These are phyloP conservation scores for Drosophila prosaltans DNA, from an alignment of 1,140 invertebrate genomes.

Conservation along the genomic window DNA sequence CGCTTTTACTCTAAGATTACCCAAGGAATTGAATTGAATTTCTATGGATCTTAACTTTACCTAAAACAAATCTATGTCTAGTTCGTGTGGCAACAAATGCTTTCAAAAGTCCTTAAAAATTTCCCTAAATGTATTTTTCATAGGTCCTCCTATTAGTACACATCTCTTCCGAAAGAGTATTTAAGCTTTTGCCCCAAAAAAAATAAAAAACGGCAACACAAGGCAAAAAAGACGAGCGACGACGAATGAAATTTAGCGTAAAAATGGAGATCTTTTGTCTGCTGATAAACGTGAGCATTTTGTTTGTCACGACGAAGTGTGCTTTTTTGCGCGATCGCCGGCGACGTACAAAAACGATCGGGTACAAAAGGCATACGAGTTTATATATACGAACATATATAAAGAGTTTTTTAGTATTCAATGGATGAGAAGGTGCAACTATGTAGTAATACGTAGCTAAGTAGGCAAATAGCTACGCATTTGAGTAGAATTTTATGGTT, in stretches of 20 bases:
- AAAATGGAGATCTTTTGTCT: constrained; percentile 78
- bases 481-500: background rate
- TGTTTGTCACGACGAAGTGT: constrained; percentile 81
- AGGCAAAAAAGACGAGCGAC: constrained; percentile 42
- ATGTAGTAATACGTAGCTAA: background rate
- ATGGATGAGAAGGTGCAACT: constrained; percentile 1
- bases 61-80: no score
- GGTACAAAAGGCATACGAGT: constrained; percentile 5
- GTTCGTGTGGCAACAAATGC: no score
- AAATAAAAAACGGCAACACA: constrained; percentile 32
- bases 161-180: background rate
- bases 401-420: background rate
- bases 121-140: no score
- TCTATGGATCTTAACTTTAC: no score
- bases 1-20: background rate
- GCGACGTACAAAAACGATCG: constrained; percentile 28
- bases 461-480: background rate
- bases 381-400: background rate
- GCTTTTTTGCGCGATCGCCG: constrained; percentile 74
- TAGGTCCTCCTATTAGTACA: no score
- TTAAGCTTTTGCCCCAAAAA: constrained; percentile 19
- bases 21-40: no score
- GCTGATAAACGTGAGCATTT: constrained; percentile 79
- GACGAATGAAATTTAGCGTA: constrained; percentile 76
- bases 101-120: no score